phyloP scores from a whole-genome alignment of 2,113 vertebrate genomes.

The Hippocampus guttulatus region DNA sequence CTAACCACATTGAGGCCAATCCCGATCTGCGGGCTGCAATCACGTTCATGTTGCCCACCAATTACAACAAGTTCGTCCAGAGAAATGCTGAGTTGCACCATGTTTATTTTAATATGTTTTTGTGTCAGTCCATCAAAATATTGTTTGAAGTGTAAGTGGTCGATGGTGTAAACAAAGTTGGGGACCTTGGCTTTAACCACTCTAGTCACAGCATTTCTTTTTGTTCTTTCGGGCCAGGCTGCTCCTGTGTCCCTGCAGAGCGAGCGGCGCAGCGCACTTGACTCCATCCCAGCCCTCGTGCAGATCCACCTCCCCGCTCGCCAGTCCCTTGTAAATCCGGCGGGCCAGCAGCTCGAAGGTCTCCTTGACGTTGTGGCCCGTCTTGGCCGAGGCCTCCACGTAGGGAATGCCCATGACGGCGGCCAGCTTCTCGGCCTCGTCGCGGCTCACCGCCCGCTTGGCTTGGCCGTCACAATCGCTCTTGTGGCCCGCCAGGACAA shows the following conservation, averaged over 20 bases:
- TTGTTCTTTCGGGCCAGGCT: conserved; percentile 19
- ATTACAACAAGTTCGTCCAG: too few species aligned
- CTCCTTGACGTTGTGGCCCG: conserved; percentile 66
- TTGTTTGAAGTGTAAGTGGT: background rate
- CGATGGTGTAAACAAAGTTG: background rate
- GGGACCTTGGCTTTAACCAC: background rate
- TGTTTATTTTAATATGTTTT: background rate
- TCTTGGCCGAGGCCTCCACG: conserved; percentile 78
- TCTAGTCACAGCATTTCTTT: conserved; percentile 63
- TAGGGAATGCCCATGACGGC: conserved; percentile 67
- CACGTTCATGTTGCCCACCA: too few species aligned
- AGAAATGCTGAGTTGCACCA: too few species aligned
- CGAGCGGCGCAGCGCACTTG: conserved; percentile 65
- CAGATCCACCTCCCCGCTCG: conserved; percentile 58
- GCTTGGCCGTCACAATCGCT: conserved; percentile 63
- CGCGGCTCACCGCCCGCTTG: conserved; percentile 63
- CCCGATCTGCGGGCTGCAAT: too few species aligned
- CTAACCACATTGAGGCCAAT: too few species aligned
- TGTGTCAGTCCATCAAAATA: background rate
- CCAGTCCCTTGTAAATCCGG: conserved; percentile 71
- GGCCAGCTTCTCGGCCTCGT: conserved; percentile 74
- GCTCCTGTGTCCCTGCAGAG: conserved; percentile 35
- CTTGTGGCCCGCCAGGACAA: conserved; percentile 81
- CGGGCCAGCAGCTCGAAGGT: conserved; percentile 71
- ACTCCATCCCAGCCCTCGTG: conserved; percentile 73